Percentiles rank a stretch among this genome's conserved stretches.
Evolutionary conservation across 2,888 invertebrate genomes (phyloP).

Genomic region (Mythimna loreyi): DNA sequence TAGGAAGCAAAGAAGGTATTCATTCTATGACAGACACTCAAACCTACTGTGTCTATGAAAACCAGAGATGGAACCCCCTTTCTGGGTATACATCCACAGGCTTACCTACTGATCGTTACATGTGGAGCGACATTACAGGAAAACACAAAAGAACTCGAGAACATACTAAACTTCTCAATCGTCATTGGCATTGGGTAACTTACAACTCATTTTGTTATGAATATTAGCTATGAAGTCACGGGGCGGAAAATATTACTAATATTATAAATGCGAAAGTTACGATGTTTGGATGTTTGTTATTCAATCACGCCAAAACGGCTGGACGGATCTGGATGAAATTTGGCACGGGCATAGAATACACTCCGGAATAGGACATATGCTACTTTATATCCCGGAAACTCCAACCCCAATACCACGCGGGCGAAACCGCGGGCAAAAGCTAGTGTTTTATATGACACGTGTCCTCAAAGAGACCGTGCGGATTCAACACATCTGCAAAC

Average conservation of each 20-base stretch:
- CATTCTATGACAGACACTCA: slow-evolving; percentile 96
- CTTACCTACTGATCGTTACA: slow-evolving; percentile 96
- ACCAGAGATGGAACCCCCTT: slow-evolving; percentile 98
- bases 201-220: slow-evolving; percentile 7
- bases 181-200: slow-evolving; percentile 96
- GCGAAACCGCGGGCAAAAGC: too few relatives aligned
- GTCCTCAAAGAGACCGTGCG: not conserved
- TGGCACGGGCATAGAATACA: too few relatives aligned
- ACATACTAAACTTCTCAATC: slow-evolving; percentile 95
- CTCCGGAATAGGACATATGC: too few relatives aligned
- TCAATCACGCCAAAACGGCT: too few relatives aligned
- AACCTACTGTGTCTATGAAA: slow-evolving; percentile 97
- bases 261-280: too few relatives aligned
- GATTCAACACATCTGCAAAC: not conserved
- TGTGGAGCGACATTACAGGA: slow-evolving; percentile 98
- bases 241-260: not conserved
- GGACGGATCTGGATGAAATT: too few relatives aligned
- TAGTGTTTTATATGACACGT: too few relatives aligned
- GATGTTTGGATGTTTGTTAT: too few relatives aligned
- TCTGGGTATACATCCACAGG: slow-evolving; percentile 97
- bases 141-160: slow-evolving; percentile 96
- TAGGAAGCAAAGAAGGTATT: slow-evolving; percentile 85
- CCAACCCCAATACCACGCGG: too few relatives aligned
- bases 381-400: too few relatives aligned
- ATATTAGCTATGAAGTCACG: slow-evolving; percentile 4